Conservation (phyloP, 2,113 vertebrate genomes). For the Thymallus thymallus region DNA sequence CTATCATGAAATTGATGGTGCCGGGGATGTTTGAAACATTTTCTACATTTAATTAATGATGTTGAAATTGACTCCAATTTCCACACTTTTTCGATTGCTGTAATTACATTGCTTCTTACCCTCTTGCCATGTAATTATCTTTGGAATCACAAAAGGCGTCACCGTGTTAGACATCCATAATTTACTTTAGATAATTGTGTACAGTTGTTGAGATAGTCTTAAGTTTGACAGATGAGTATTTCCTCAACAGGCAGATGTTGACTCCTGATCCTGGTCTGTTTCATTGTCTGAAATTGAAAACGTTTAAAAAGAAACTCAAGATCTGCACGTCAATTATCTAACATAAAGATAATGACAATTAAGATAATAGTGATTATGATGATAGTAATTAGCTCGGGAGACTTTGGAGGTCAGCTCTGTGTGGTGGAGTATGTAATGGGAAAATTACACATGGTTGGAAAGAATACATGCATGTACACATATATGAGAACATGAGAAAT, state of each 20-base stretch:
- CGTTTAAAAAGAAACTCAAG: conserved; percentile 45
- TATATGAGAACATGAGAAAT: too few relatives aligned
- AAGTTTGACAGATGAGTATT: conserved; percentile 64
- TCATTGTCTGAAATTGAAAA: conserved; percentile 56
- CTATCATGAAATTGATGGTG: too few relatives aligned
- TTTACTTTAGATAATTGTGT: conserved; percentile 53
- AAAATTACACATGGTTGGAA: not conserved
- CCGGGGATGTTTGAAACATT: not conserved
- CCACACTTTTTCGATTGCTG: conserved; percentile 34
- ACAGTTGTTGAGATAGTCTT: conserved; percentile 65
- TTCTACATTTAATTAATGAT: conserved; percentile 35
- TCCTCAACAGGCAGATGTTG: conserved; percentile 68
- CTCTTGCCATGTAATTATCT: conserved; percentile 52
- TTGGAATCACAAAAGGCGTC: conserved; percentile 38
- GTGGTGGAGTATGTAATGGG: not conserved
- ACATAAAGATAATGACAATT: conserved; percentile 70
- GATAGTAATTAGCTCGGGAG: conserved; percentile 66
- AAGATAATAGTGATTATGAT: conserved; percentile 69
- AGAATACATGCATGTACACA: not conserved
- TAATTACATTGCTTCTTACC: conserved; percentile 49
- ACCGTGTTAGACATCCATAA: not conserved
- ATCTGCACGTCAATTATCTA: conserved; percentile 28
- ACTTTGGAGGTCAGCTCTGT: conserved; percentile 56
- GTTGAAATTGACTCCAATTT: conserved; percentile 31
- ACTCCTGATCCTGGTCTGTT: conserved; percentile 66